Conservation (phyloP, 2,888 invertebrate species). For the Chloroclysta siterata region DNA sequence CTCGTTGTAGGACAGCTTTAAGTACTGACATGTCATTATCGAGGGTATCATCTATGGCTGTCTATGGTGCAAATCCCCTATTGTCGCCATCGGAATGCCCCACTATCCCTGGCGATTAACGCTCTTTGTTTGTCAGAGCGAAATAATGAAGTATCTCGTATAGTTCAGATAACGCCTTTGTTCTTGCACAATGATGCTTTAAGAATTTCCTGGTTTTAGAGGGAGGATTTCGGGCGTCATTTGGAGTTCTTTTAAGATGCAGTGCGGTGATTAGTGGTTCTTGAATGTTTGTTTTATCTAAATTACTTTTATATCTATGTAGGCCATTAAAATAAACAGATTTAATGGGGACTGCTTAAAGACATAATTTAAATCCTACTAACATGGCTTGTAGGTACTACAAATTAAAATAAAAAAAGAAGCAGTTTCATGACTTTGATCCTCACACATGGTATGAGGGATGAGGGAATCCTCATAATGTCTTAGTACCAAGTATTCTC, state of each 20-base stretch:
- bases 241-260: conserved; percentile 22
- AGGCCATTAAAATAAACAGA: too few species aligned
- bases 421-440: too few species aligned
- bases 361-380: too few species aligned
- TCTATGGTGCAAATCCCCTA: conserved; percentile 12
- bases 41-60: conserved; percentile 3
- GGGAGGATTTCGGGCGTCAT: conserved; percentile 31
- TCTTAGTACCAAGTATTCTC: too few species aligned
- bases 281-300: background rate
- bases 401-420: too few species aligned
- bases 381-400: too few species aligned
- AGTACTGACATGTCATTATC: conserved; percentile 3
- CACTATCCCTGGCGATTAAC: conserved; percentile 33
- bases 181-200: conserved; percentile 44
- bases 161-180: conserved; percentile 41
- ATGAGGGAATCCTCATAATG: too few species aligned
- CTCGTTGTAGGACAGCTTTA: too few species aligned
- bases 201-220: conserved; percentile 41
- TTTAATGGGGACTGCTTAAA: too few species aligned
- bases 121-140: conserved; percentile 37
- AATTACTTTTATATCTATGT: too few species aligned
- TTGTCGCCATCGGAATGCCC: conserved; percentile 32
- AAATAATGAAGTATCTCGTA: conserved; percentile 40
- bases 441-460: too few species aligned
- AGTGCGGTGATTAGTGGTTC: conserved; percentile 13